Base-by-base conservation (phyloP, 2,888 invertebrate species). In the Charanyca ferruginea region DNA sequence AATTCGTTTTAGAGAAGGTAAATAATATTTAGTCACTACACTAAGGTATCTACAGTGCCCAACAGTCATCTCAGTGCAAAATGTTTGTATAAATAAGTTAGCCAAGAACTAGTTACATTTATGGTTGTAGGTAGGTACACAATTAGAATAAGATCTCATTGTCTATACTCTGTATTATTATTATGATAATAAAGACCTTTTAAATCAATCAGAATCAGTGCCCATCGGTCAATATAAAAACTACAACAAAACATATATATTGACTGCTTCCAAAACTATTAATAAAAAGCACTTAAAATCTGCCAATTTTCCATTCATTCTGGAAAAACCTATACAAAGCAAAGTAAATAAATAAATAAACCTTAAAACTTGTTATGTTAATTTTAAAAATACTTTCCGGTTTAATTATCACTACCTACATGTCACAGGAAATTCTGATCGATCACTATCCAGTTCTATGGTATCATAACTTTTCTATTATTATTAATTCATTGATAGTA, bases 351-450 rank as follows among this genome's bases (percentile, higher is more conserved):
- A 7, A 57, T 23, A 44, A 3, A n/a, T n/a, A n/a, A 35, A 44
- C n/a, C 1, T 9, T 16, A 35, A 6, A 48, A 35, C 52, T 35
- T 6, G 20, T 22, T 35, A 48, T 22, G 25, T 18, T 25, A 42
- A 18, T 47, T 25, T 42, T 11, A 18, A n/a, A 18, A 61, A 38
- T 38, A 2, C 38, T 38, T 38, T 38, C 68, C 22, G 25, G 52
- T 68, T 20, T 25, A 32, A 5, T 18, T 38, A 44, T 16, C 22
- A 22, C 22, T 38, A 35, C n/a, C 22, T 38, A 35, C n/a, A 47
- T 52, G 35, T 25, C 5, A 42, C 3, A 22, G 4, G 9, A 13
- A 25, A 32, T 18, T 41, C 8, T 41, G 3, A 55, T 23, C 0
- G 11, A 6, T 52, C 20, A 35, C 35, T 22, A 44, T 20, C 32